Base-by-base conservation (phyloP, 2,113 vertebrate genomes). In the Bubo bubo region DNA sequence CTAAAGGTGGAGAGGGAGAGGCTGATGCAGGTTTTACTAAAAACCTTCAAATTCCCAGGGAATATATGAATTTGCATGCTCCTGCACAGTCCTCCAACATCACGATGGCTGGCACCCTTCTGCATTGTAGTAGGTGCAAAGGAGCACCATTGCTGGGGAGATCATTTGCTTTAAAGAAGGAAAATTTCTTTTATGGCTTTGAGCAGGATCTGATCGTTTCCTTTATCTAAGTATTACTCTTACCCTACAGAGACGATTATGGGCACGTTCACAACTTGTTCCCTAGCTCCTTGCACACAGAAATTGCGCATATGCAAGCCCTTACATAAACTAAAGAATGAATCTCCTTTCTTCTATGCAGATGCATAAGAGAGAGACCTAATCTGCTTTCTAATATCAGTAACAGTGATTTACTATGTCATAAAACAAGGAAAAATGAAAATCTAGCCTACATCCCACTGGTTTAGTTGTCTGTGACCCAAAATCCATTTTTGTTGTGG, bases 41-140 rank as follows among this genome's bases (percentile, higher is more conserved):
- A 68, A 27, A 13, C 8, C 12, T 72, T n/a, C n/a, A 23, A 2
- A 41, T 83, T 67, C 37, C 50, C n/a, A 32, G 10, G 77, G 32
- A 21, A 23, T 34, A 55, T 34, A 23, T 5, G 17, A 47, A 47
- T 86, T 67, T 82, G 10, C 21, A 50, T 21, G 35, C 12, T 50
- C 14, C n/a, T 24, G 35, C 30, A 21, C 50, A 14, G 19, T 79
- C 64, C 35, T 64, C 32, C 67, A 74, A 6, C n/a, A 34, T 39
- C 12, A 7, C 0, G 4, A 35, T 5, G 34, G 8, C n/a, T 67
- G 24, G 23, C 26, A 39, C 24, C 2, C 0, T 23, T 75, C 52
- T 55, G 19, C 41, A 5, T 2, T 47, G 32, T 35, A 49, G 47
- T 2, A 24, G 52, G 15, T 18, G 26, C 18, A 37, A 12, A 80